Evolutionary conservation across 2,888 invertebrate species (phyloP).

Genomic region (Ormia ochracea): DNA sequence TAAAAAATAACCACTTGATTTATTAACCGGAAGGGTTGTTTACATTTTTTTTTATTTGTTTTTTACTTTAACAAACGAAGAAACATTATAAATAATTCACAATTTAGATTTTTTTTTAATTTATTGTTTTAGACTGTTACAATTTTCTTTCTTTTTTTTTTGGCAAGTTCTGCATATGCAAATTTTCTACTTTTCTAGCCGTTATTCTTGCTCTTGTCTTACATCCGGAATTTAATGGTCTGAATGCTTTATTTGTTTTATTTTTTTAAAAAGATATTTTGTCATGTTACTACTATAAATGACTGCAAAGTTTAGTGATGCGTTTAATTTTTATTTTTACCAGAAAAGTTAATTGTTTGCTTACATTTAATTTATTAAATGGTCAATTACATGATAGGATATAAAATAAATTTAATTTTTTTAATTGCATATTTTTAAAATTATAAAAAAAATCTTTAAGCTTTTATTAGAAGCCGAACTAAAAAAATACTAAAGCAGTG

Average conservation of each 20-base stretch:
- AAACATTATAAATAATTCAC: constrained; percentile 47
- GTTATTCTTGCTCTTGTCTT: constrained; percentile 67
- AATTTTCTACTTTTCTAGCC: constrained; percentile 50
- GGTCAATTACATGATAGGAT: constrained; percentile 3
- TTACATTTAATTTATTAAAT: constrained; percentile 20
- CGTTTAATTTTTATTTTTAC: constrained; percentile 43
- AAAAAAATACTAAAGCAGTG: no score
- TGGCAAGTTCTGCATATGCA: constrained; percentile 48
- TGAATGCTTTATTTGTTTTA: constrained; percentile 74
- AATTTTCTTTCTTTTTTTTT: not conserved
- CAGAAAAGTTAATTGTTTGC: constrained; percentile 24
- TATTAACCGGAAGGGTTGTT: constrained; percentile 75
- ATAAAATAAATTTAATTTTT: not conserved
- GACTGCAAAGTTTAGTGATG: constrained; percentile 32
- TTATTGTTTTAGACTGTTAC: constrained; percentile 40
- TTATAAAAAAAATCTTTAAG: no score
- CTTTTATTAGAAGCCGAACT: no score
- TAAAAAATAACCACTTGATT: constrained; percentile 65
- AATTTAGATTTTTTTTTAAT: constrained; percentile 43
- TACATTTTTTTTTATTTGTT: constrained; percentile 63
- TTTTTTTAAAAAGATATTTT: not conserved
- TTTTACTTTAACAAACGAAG: constrained; percentile 9
- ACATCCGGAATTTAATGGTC: constrained; percentile 77
- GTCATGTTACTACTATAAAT: constrained; percentile 13
- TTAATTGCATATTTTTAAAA: no score